phyloP scores from a whole-genome alignment of 2,113 vertebrate species.

The Tragelaphus buxtoni region DNA sequence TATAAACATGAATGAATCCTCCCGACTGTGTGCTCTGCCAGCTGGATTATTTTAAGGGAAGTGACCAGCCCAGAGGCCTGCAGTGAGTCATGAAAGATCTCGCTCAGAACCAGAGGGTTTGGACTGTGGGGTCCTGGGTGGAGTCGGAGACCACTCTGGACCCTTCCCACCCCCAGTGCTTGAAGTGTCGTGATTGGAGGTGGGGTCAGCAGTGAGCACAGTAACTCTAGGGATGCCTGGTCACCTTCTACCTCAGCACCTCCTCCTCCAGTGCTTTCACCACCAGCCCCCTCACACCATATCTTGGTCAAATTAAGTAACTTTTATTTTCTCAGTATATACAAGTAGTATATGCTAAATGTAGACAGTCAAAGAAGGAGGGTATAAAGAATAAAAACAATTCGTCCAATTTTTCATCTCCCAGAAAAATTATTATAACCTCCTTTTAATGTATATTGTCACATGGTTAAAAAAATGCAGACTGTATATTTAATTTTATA shows the following conservation, averaged over 20 bases:
- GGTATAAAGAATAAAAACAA: neutral
- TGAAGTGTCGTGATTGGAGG: neutral
- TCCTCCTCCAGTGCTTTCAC: neutral
- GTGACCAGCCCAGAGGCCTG: slow-evolving; percentile 31
- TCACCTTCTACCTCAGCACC: neutral
- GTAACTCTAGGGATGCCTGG: neutral
- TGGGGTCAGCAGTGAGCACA: neutral
- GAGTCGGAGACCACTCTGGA: neutral
- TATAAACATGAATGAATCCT: slow-evolving; percentile 62
- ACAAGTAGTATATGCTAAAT: neutral
- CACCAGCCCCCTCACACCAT: neutral
- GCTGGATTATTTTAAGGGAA: slow-evolving; percentile 52
- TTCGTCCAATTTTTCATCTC: neutral
- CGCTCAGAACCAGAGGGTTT: neutral
- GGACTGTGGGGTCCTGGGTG: neutral
- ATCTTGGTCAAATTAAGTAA: neutral
- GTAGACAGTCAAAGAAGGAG: slow-evolving; percentile 6
- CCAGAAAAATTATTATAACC: neutral
- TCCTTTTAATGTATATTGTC: neutral
- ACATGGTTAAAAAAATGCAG: neutral
- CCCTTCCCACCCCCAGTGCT: neutral
- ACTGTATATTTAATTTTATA: slow-evolving; percentile 7
- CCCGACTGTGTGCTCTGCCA: slow-evolving; percentile 27
- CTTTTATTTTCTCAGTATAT: neutral
- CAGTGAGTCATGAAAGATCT: slow-evolving; percentile 43